phyloP scores from a whole-genome alignment of 2,888 invertebrate species.

The Stenchaetothrips biformis region DNA sequence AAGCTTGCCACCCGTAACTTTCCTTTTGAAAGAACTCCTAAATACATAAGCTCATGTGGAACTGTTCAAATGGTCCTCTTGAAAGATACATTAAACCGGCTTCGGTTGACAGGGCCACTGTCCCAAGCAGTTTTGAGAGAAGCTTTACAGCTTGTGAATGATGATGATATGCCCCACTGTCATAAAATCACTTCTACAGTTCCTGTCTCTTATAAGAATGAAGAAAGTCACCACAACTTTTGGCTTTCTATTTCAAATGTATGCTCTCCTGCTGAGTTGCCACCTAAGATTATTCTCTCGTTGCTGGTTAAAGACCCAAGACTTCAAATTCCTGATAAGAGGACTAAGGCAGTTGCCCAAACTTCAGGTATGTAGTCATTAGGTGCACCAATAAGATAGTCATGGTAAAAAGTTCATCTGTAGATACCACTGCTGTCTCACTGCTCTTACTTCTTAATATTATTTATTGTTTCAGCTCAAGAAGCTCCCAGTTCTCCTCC shows the following conservation, averaged over 20 bases:
- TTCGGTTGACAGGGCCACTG: slow-evolving; percentile 75
- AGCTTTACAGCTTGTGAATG: slow-evolving; percentile 51
- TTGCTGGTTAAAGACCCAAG: slow-evolving; percentile 80
- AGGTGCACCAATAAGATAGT: background rate
- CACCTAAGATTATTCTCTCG: slow-evolving; percentile 63
- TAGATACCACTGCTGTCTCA: background rate
- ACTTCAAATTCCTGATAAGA: slow-evolving; percentile 60
- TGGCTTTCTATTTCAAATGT: slow-evolving; percentile 45
- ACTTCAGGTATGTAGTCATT: slow-evolving; percentile 38
- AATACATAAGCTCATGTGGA: slow-evolving; percentile 36
- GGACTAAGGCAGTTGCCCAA: slow-evolving; percentile 55
- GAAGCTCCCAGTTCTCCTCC: background rate
- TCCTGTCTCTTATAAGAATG: slow-evolving; percentile 27
- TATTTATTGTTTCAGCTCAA: slow-evolving; percentile 12
- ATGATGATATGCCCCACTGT: background rate
- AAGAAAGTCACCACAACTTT: slow-evolving; percentile 52
- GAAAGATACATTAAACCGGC: slow-evolving; percentile 66
- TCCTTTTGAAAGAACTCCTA: slow-evolving; percentile 43
- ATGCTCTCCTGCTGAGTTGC: slow-evolving; percentile 58
- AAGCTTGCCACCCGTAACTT: slow-evolving; percentile 42
- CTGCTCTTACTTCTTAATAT: slow-evolving; percentile 19
- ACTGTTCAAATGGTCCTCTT: slow-evolving; percentile 54
- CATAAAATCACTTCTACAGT: background rate
- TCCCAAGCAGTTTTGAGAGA: slow-evolving; percentile 63
- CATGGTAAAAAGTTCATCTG: no score